Evolutionary conservation across 2,797 vertebrate species (phyloP).

Genomic region (Ptychadena robeensis): DNA sequence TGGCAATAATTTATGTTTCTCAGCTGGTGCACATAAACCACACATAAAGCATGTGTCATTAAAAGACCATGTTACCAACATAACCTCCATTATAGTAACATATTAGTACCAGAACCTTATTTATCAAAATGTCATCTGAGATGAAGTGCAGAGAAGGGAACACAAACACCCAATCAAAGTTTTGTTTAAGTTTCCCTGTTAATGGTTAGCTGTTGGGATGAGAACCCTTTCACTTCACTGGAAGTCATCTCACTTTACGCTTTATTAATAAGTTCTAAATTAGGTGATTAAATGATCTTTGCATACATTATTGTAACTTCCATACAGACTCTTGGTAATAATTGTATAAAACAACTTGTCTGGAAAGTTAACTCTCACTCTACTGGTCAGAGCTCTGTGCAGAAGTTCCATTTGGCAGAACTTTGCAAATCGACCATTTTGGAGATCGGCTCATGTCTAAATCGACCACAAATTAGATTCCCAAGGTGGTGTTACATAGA

Average conservation of each 20-base stretch:
- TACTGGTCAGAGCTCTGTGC: no score
- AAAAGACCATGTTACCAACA: neutral
- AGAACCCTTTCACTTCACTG: neutral
- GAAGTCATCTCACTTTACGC: neutral
- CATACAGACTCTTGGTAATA: no score
- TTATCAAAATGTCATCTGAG: neutral
- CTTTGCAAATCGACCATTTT: no score
- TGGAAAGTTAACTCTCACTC: no score
- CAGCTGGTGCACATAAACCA: neutral
- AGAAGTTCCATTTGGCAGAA: no score
- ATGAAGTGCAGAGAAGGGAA: neutral
- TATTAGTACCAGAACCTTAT: neutral
- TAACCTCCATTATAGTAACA: neutral
- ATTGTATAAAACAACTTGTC: no score
- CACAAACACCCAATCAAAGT: no score
- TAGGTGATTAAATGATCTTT: no score
- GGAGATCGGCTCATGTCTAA: no score
- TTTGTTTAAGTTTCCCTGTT: neutral
- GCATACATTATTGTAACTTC: no score
- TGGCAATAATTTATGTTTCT: neutral
- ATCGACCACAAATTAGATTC: no score
- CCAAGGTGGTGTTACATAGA: no score
- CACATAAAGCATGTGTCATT: neutral
- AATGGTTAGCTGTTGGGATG: neutral
- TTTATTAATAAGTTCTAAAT: neutral